A percentile compares a stretch with the other conserved stretches of the same genome.
Conservation (phyloP, 2,797 vertebrate genomes). For the Apogon talboti region DNA sequence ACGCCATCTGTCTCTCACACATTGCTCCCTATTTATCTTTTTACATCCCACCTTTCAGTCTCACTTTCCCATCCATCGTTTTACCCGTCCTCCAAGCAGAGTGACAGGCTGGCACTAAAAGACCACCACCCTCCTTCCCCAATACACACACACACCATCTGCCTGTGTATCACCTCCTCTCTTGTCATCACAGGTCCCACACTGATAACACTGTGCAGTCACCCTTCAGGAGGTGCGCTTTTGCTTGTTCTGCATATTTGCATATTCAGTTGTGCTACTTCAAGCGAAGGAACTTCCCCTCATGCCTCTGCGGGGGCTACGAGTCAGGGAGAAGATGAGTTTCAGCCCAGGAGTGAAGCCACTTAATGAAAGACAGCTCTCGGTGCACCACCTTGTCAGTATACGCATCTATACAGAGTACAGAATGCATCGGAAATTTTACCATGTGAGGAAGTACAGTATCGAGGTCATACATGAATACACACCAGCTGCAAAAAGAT, state of each 20-base stretch:
- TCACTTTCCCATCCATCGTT: neutral
- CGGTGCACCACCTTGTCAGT: slow-evolving; percentile 9
- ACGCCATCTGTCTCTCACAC: neutral
- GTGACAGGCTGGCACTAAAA: slow-evolving; percentile 45
- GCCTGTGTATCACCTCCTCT: neutral
- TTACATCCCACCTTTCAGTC: slow-evolving; percentile 6
- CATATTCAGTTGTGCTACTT: slow-evolving; percentile 47
- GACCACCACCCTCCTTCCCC: slow-evolving; percentile 8
- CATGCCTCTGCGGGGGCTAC: neutral
- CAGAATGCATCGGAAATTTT: slow-evolving; percentile 58
- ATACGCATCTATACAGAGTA: slow-evolving; percentile 33
- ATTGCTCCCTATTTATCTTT: slow-evolving; percentile 8
- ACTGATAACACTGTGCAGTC: slow-evolving; percentile 47
- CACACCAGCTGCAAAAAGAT: neutral
- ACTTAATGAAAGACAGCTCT: slow-evolving; percentile 40
- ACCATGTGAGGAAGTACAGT: neutral
- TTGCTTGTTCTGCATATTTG: slow-evolving; percentile 33
- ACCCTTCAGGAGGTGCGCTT: slow-evolving; percentile 31
- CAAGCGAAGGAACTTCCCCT: slow-evolving; percentile 22
- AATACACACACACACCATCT: neutral
- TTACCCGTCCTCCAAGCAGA: slow-evolving; percentile 22
- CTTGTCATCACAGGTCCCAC: slow-evolving; percentile 18
- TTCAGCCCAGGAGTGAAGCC: slow-evolving; percentile 15
- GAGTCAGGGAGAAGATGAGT: slow-evolving; percentile 20
- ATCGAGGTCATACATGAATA: too few species aligned